Conservation (phyloP, 2,113 vertebrate species). For the Myrmophylax atrothorax region DNA sequence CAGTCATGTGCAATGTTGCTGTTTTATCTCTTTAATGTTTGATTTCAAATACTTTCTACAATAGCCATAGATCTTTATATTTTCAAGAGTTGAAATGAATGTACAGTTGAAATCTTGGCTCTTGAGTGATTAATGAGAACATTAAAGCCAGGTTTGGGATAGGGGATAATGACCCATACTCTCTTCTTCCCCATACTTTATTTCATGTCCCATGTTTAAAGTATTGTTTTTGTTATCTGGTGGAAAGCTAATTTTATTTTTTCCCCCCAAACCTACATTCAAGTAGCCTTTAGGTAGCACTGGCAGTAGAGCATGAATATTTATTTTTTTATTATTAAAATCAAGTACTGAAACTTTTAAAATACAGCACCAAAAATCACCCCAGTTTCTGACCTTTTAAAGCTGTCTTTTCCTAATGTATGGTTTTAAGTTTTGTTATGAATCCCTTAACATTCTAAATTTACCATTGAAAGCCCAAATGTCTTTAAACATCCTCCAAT, state of each 20-base stretch:
- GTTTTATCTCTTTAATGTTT: slow-evolving; percentile 21
- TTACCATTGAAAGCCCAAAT: background rate
- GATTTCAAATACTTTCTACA: slow-evolving; percentile 27
- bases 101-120: slow-evolving; percentile 49
- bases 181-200: background rate
- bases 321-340: slow-evolving; percentile 57
- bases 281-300: slow-evolving; percentile 16
- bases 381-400: background rate
- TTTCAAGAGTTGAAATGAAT: slow-evolving; percentile 50
- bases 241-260: slow-evolving; percentile 7
- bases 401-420: background rate
- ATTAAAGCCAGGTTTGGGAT: slow-evolving; percentile 29
- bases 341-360: slow-evolving; percentile 6
- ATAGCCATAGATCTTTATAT: slow-evolving; percentile 56
- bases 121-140: slow-evolving; percentile 7
- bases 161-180: background rate
- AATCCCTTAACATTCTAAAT: background rate
- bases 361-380: slow-evolving; percentile 33
- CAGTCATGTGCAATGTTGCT: slow-evolving; percentile 26
- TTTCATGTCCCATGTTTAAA: background rate
- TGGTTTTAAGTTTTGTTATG: background rate
- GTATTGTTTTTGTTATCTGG: background rate
- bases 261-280: background rate
- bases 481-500: background rate
- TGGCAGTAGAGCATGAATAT: slow-evolving; percentile 23